phyloP scores from a whole-genome alignment of 2,797 vertebrate genomes.

The Thamnophis elegans region DNA sequence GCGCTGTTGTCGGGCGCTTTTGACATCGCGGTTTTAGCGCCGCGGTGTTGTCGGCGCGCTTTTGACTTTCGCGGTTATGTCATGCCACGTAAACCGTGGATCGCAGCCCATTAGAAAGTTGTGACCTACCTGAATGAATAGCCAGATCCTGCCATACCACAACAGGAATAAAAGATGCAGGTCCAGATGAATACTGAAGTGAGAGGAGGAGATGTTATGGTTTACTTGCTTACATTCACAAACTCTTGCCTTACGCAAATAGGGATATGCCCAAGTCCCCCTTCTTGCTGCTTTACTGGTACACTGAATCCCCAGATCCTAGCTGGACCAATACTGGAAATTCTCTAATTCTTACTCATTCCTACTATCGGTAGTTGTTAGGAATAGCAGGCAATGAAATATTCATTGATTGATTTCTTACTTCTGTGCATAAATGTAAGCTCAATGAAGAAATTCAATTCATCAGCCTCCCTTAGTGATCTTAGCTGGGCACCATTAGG shows the following conservation, averaged over 20 bases:
- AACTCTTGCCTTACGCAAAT: neutral
- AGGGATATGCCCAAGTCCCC: neutral
- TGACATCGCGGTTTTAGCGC: too few species aligned
- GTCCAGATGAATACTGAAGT: neutral
- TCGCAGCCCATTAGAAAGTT: neutral
- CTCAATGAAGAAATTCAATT: neutral
- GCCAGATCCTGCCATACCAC: too few species aligned
- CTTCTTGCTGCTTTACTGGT: neutral
- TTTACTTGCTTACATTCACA: neutral
- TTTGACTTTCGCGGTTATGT: too few species aligned
- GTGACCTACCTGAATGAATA: neutral
- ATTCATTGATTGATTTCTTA: neutral
- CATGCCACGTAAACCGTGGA: too few species aligned
- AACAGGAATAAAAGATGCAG: neutral
- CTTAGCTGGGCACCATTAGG: neutral
- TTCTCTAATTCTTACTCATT: neutral
- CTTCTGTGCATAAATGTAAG: neutral
- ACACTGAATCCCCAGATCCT: neutral
- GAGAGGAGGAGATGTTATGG: neutral
- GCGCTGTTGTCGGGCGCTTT: too few species aligned
- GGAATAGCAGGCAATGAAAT: neutral
- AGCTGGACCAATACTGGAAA: neutral
- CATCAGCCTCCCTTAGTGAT: neutral
- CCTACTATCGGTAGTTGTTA: neutral
- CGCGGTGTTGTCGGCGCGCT: too few species aligned